phyloP scores from a whole-genome alignment of 2,797 vertebrate species.

The Sebastes ruberrimus region DNA sequence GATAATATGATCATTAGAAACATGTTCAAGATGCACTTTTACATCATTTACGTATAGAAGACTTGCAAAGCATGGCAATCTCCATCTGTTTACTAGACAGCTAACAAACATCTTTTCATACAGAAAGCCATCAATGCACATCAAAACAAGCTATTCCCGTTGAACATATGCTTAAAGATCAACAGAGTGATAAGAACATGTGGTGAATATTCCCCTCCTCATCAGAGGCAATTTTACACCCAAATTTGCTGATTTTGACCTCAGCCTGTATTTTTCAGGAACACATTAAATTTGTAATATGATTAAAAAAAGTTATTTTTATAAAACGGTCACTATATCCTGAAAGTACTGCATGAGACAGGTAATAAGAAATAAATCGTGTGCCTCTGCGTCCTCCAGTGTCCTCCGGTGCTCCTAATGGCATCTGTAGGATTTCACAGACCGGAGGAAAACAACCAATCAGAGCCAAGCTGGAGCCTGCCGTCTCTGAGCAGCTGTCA shows the following conservation, averaged over 20 bases:
- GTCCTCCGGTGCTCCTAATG: not conserved
- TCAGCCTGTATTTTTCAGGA: slow-evolving; percentile 11
- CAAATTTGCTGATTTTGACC: slow-evolving; percentile 38
- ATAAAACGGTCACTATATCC: not conserved
- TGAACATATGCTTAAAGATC: slow-evolving; percentile 63
- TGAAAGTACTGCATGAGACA: not conserved
- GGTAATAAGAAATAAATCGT: not conserved
- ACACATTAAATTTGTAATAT: not conserved
- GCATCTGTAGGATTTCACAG: not conserved
- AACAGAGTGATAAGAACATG: slow-evolving; percentile 33
- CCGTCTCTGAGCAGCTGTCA: too few species aligned
- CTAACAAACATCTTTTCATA: slow-evolving; percentile 20
- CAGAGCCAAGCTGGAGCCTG: too few species aligned
- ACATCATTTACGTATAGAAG: not conserved
- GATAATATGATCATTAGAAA: slow-evolving; percentile 30
- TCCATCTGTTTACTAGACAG: slow-evolving; percentile 33
- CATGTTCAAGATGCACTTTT: slow-evolving; percentile 29
- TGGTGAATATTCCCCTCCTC: slow-evolving; percentile 22
- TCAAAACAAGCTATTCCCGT: slow-evolving; percentile 39
- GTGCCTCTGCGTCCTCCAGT: not conserved
- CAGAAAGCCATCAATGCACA: slow-evolving; percentile 35
- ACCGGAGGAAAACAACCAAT: too few species aligned
- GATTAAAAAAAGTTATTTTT: not conserved
- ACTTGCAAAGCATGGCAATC: slow-evolving; percentile 17
- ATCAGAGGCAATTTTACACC: slow-evolving; percentile 32